Percentiles rank a stretch among this genome's conserved stretches.
Conservation (phyloP, 2,888 invertebrate species). For the Apamea crenata region DNA sequence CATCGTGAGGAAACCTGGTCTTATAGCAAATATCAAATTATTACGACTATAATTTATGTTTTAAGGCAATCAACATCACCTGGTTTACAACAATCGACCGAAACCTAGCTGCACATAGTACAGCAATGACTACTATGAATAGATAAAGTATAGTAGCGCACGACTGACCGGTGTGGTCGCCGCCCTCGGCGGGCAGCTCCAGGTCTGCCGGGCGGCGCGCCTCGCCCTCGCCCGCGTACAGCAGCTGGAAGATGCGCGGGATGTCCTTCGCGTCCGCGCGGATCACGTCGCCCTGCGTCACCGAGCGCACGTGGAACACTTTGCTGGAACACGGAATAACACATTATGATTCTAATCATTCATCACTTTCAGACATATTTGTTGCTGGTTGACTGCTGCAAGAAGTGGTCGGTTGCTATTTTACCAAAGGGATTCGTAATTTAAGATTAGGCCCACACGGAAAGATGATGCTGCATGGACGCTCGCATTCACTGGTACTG, state of each 20-base stretch:
- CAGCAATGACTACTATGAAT: neutral
- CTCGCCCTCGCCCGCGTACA: constrained; percentile 99
- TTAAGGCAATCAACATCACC: no score
- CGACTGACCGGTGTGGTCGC: constrained; percentile 81
- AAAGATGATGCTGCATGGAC: no score
- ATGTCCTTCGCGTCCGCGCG: constrained; percentile 99
- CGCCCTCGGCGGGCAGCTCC: constrained; percentile 84
- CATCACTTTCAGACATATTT: no score
- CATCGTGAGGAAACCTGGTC: neutral
- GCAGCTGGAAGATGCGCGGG: constrained; percentile 98
- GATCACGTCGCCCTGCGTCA: constrained; percentile 99
- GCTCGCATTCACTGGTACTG: no score
- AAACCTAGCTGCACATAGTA: neutral
- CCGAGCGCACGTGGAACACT: constrained; percentile 99
- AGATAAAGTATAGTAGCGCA: neutral
- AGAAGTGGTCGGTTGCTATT: no score
- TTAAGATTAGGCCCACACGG: no score
- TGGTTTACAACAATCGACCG: no score
- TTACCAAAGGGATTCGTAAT: no score
- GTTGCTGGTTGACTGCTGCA: no score
- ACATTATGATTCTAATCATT: neutral
- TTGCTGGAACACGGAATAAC: constrained; percentile 92
- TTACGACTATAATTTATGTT: neutral
- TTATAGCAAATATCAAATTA: neutral
- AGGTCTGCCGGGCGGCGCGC: constrained; percentile 94